Evolutionary conservation across 2,113 vertebrate genomes (phyloP).

Genomic region (Centropus bengalensis): DNA sequence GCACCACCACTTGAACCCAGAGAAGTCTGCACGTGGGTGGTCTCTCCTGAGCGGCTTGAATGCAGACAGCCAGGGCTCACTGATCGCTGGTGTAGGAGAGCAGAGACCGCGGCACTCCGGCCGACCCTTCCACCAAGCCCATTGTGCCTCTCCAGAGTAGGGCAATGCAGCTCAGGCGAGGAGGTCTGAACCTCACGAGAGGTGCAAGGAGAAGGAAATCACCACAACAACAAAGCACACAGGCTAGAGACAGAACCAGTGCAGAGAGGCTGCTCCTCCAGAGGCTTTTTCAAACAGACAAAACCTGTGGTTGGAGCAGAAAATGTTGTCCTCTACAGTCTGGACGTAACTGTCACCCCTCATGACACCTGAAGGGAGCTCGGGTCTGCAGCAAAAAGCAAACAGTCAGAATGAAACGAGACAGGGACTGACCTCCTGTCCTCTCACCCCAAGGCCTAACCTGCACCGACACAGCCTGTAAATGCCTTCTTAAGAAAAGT

Average conservation of each 20-base stretch:
- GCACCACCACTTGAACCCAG: not conserved
- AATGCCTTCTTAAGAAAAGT: not conserved
- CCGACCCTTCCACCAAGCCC: not conserved
- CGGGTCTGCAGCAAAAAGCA: not conserved
- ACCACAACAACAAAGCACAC: not conserved
- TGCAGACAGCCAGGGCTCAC: not conserved
- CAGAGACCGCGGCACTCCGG: not conserved
- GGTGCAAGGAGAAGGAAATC: not conserved
- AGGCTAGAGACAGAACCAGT: not conserved
- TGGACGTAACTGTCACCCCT: not conserved
- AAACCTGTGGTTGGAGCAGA: not conserved
- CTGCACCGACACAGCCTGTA: not conserved
- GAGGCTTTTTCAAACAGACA: not conserved
- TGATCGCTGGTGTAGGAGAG: not conserved
- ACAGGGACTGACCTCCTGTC: not conserved
- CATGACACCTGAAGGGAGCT: not conserved
- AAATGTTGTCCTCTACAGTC: not conserved
- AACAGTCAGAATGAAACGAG: not conserved
- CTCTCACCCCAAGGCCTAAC: not conserved
- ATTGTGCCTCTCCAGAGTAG: fast-evolving
- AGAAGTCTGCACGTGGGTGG: not conserved
- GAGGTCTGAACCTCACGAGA: not conserved
- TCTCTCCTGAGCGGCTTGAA: not conserved
- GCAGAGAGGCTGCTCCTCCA: not conserved
- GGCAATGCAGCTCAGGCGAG: not conserved